phyloP scores from a whole-genome alignment of 2,113 vertebrate genomes.

The Fregetta grallaria region DNA sequence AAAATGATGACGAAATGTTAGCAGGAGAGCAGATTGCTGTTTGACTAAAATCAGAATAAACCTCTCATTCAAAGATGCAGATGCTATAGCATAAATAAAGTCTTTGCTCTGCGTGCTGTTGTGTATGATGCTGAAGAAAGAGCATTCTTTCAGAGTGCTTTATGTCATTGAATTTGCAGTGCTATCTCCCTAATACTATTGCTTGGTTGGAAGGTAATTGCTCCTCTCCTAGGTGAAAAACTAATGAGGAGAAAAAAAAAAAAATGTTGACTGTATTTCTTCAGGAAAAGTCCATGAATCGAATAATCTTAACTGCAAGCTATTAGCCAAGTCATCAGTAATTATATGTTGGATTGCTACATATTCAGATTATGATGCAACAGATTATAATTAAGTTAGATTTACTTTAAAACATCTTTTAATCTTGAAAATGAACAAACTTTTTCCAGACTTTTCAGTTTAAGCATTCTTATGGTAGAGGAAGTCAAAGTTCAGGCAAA shows the following conservation, averaged over 20 bases:
- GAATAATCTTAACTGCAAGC: not conserved
- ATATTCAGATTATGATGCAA: not conserved
- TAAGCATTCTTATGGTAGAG: not conserved
- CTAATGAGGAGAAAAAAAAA: not conserved
- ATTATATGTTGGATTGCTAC: not conserved
- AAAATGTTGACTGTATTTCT: not conserved
- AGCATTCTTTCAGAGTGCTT: not conserved
- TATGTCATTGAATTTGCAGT: not conserved
- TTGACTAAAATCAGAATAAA: not conserved
- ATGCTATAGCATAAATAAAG: not conserved
- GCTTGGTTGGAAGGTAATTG: not conserved
- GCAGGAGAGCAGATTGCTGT: not conserved
- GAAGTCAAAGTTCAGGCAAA: not conserved
- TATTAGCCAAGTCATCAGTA: not conserved
- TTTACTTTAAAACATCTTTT: not conserved
- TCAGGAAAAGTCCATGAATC: not conserved
- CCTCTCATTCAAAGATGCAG: not conserved
- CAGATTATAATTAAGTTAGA: not conserved
- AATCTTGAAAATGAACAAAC: not conserved
- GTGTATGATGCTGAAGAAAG: not conserved
- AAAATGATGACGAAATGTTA: not conserved
- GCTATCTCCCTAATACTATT: not conserved
- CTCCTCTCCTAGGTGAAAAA: not conserved
- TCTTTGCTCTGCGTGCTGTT: not conserved
- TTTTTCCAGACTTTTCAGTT: not conserved